These are phyloP conservation scores for Stenoptilia bipunctidactyla DNA, from an alignment of 2,888 invertebrate species.

Conservation along the genomic window DNA sequence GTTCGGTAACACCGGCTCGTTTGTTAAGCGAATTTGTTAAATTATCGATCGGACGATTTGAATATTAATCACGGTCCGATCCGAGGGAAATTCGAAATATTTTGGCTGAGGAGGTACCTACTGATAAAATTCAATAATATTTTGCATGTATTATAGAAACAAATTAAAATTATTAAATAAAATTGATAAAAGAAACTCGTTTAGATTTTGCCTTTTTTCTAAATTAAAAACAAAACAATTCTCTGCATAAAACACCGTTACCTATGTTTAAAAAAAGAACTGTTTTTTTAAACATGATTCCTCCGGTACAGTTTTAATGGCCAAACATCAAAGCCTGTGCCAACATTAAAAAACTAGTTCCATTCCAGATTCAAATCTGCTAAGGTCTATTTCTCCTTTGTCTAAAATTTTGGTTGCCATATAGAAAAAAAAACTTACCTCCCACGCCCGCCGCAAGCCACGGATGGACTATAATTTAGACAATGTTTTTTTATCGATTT, in stretches of 20 bases:
- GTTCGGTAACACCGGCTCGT: constrained; percentile 45
- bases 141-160: too few relatives aligned
- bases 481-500: constrained; percentile 13
- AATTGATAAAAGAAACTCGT: too few relatives aligned
- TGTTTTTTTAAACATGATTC: too few relatives aligned
- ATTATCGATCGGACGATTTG: constrained; percentile 55
- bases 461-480: constrained; percentile 20
- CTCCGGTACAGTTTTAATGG: too few relatives aligned
- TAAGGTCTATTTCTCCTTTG: not conserved
- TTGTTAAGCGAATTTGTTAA: constrained; percentile 58
- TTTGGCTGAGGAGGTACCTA: too few relatives aligned
- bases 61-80: constrained; percentile 51
- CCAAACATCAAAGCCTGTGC: constrained; percentile 2
- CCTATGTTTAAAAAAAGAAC: too few relatives aligned
- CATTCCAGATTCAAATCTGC: too few relatives aligned
- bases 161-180: too few relatives aligned
- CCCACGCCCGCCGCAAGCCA: constrained; percentile 27
- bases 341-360: not conserved
- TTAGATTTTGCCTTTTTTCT: too few relatives aligned
- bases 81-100: constrained; percentile 11
- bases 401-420: not conserved
- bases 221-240: too few relatives aligned
- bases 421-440: constrained; percentile 11
- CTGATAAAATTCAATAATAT: too few relatives aligned
- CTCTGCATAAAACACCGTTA: too few relatives aligned